Evolutionary conservation across 1,140 invertebrate species (phyloP).

Genomic region (Armadillidium nasatum): DNA sequence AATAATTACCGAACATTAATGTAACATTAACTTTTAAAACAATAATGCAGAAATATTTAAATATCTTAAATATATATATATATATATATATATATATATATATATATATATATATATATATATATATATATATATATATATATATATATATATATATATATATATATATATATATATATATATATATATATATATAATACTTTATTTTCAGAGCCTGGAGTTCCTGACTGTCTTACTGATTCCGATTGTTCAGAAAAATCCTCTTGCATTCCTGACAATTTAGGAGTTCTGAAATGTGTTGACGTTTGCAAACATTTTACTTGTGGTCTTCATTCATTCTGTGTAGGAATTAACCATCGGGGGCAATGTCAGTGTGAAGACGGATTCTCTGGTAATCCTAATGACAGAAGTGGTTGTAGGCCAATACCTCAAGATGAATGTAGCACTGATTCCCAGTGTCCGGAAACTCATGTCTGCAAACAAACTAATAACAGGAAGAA

Average conservation of each 20-base stretch:
- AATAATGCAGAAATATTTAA: no score
- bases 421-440: slow-evolving; percentile 66
- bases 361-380: slow-evolving; percentile 71
- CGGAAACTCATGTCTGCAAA: slow-evolving; percentile 70
- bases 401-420: slow-evolving; percentile 77
- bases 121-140: no score
- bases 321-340: slow-evolving; percentile 75
- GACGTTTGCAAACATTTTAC: slow-evolving; percentile 70
- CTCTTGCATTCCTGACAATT: slow-evolving; percentile 68
- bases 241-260: slow-evolving; percentile 65
- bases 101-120: no score
- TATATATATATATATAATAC: neutral
- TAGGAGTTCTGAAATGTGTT: slow-evolving; percentile 76
- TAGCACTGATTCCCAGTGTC: slow-evolving; percentile 69
- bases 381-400: slow-evolving; percentile 80
- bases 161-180: no score
- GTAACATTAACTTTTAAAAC: no score
- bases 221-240: slow-evolving; percentile 70
- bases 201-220: slow-evolving; percentile 57
- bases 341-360: slow-evolving; percentile 65
- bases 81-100: no score
- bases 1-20: no score
- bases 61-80: no score
- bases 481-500: slow-evolving; percentile 51
- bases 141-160: no score